Base-by-base conservation (phyloP, 2,888 invertebrate genomes). In the Linnaemya vulpina region DNA sequence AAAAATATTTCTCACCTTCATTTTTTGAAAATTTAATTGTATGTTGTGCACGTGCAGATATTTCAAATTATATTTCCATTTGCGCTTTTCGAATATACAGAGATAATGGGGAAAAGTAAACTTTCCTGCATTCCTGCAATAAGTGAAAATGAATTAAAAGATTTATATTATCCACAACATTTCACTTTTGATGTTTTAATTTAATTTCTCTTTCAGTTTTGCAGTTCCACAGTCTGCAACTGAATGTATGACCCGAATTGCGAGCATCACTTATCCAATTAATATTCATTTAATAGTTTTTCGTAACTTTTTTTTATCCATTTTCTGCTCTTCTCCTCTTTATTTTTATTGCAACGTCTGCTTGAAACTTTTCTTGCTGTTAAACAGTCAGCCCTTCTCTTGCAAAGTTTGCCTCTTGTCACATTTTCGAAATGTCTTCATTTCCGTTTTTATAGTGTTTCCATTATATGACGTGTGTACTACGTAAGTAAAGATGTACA, bases 181-280 rank as follows among this genome's bases (percentile, higher is more conserved):
- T 73, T 60, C 49, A 81, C 40, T 71, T 65, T 38, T 71, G 35
- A 20, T 58, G 46, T 71, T 53, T 80, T 60, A 67, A 60, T 78
- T 79, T 38, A 75, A 79, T 80, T 74, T 53, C 13, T 13, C n/a
- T 60, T 40, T 67, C 13, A 30, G 11, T 60, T 22, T 20, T 13
- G 30, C 55, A 58, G n/a, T 10, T 38, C 0, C 46, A 35, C 10
- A 11, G 62, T 68, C 43, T 55, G 15, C 53, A 25, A 17, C 20
- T 15, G 22, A 55, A n/a, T 46, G 53, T 63, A 13, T 53, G 53
- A 46, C 11, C 73, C 35, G 15, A 84, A 73, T 10, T 38, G 65
- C 25, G 22, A 60, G 58, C 75, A 73, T 73, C 81, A 84, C 75
- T 82, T 85, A 74, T 70, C 60, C 82, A 85, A 85, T 85, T 82